Base-by-base conservation (phyloP, 2,797 vertebrate species). In the Thunnus albacares region DNA sequence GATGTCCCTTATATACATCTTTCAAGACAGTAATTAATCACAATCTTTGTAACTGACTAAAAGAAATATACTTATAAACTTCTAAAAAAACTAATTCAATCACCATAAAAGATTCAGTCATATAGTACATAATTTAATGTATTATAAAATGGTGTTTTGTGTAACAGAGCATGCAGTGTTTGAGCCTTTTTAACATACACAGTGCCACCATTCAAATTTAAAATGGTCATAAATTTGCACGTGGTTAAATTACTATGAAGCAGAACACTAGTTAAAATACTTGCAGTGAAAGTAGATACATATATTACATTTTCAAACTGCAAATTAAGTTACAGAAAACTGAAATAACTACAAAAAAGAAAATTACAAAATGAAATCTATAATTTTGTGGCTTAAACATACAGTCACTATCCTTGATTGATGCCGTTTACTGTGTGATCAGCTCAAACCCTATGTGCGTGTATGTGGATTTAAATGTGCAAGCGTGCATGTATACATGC, bases 381-480 rank as follows among this genome's bases (percentile, higher is more conserved):
- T 80, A 62, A 70, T 81, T 77, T 81, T 65, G 24, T 63, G 13
- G 57, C 24, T 57, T 30, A 64, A 24, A 69, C 59, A 74, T 68
- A 49, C 22, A 66, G 53, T 68, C 33, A 24, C 15, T 26, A 15
- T 53, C 59, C 53, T 26, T 9, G 43, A 74, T 41, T 59, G 41
- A 45, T 81, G 26, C 30, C 17, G 59, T 60, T 61, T 71, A 66
- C 47, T 53, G 11, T 76, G 9, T 72, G 52, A 77, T 69, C 33
- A 61, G 28, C 47, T 38, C 30, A 62, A 57, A 45, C 24, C 43
- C n/a, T 55, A 5, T 45, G 56, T 76, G 59, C 18, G 26, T 70
- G 17, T 82, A 6, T 80, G 43, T 74, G 71, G 52, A 68, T 83
- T 62, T 58, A 57, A 65, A 79, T 64, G 73, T 71, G 64, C 28